Percentiles rank a stretch among this genome's conserved stretches.
phyloP scores from a whole-genome alignment of 1,140 invertebrate genomes.

The Aradophagus sp. region DNA sequence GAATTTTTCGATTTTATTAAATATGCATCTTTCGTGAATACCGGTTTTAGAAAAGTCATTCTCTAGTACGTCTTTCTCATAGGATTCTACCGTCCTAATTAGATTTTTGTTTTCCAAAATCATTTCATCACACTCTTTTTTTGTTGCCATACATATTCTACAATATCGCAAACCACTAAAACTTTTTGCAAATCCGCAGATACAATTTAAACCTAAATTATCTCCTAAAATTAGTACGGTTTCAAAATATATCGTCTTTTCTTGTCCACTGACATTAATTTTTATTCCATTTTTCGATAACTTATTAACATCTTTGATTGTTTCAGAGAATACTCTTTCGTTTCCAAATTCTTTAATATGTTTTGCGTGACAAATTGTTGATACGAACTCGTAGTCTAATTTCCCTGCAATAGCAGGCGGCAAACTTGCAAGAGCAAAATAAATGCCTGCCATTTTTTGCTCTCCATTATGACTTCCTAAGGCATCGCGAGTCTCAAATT shows the following conservation, averaged over 20 bases:
- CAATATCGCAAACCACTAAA: slow-evolving; percentile 37
- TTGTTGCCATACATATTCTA: slow-evolving; percentile 34
- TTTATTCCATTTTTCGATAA: slow-evolving; percentile 19
- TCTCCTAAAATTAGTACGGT: slow-evolving; percentile 39
- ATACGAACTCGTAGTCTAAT: slow-evolving; percentile 14
- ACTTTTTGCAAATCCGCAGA: slow-evolving; percentile 36
- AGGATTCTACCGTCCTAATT: slow-evolving; percentile 26
- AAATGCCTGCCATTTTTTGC: slow-evolving; percentile 52
- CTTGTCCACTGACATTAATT: slow-evolving; percentile 20
- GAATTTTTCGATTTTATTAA: slow-evolving; percentile 63
- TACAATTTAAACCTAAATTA: slow-evolving; percentile 40
- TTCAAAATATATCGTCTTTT: slow-evolving; percentile 37
- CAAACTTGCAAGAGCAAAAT: slow-evolving; percentile 21
- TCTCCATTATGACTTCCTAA: slow-evolving; percentile 35
- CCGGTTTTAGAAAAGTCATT: slow-evolving; percentile 32
- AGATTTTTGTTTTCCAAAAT: slow-evolving; percentile 7
- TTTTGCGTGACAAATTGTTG: slow-evolving; percentile 16
- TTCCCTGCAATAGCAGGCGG: slow-evolving; percentile 18
- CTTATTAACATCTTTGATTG: slow-evolving; percentile 35
- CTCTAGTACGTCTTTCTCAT: slow-evolving; percentile 14
- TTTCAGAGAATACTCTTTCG: slow-evolving; percentile 20
- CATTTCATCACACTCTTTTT: slow-evolving; percentile 25
- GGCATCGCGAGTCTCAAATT: slow-evolving; percentile 43
- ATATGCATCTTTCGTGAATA: slow-evolving; percentile 65
- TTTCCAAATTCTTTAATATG: slow-evolving; percentile 26